phyloP scores from a whole-genome alignment of 1,140 invertebrate genomes.

The Ctenoplectra terminalis region DNA sequence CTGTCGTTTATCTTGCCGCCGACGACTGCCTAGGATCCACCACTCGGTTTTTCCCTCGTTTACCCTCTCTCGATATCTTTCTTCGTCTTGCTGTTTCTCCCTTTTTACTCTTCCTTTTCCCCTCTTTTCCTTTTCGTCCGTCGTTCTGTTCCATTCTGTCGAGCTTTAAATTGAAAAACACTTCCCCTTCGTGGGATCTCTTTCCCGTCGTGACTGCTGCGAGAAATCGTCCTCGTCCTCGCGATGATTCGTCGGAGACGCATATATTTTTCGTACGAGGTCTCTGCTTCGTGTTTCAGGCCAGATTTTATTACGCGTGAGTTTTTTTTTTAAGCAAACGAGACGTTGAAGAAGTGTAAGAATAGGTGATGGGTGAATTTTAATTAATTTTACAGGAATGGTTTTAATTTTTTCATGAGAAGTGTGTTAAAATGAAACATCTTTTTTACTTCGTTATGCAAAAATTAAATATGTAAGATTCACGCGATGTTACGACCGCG shows the following conservation, averaged over 20 bases:
- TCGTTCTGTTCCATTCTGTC: slow-evolving; percentile 33
- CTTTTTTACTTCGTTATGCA: no score
- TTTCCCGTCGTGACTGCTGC: neutral
- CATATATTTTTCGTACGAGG: neutral
- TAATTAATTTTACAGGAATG: no score
- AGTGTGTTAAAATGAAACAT: no score
- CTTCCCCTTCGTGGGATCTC: slow-evolving; percentile 37
- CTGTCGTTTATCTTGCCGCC: slow-evolving; percentile 76
- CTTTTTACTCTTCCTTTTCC: neutral
- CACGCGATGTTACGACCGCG: no score
- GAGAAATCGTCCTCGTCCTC: slow-evolving; percentile 34
- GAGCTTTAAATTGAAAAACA: slow-evolving; percentile 70
- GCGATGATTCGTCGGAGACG: slow-evolving; percentile 7
- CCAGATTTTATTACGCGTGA: no score
- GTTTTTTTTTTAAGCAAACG: no score
- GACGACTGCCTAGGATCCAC: slow-evolving; percentile 67
- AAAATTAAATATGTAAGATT: no score
- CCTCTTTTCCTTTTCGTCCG: neutral
- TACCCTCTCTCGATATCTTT: slow-evolving; percentile 9
- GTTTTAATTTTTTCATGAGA: no score
- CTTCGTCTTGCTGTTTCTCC: neutral
- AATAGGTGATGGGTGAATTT: no score
- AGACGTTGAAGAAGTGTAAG: no score
- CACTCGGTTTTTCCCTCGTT: slow-evolving; percentile 54
- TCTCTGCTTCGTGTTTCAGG: neutral